phyloP scores from a whole-genome alignment of 2,797 vertebrate genomes.

The Spheniscus humboldti region DNA sequence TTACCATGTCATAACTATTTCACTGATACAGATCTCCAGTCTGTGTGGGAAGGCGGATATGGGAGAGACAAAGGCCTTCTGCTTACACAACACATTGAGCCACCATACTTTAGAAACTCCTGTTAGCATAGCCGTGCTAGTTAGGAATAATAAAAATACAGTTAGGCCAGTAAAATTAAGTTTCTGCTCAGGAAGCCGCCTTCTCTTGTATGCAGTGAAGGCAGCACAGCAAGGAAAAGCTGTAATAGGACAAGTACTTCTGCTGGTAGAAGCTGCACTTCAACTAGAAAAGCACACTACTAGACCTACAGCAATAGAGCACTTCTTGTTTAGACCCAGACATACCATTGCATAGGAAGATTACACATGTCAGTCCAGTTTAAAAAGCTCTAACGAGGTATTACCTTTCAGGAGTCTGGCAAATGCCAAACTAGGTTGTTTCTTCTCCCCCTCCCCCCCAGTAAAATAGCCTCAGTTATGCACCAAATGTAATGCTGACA shows the following conservation, averaged over 20 bases:
- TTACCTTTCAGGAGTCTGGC: neutral
- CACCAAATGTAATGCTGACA: neutral
- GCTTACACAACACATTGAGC: constrained; percentile 19
- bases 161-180: neutral
- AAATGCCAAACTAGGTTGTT: neutral
- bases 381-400: neutral
- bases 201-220: neutral
- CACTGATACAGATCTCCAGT: constrained; percentile 4
- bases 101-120: neutral
- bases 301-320: neutral
- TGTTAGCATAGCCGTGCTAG: neutral
- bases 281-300: neutral
- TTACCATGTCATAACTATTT: neutral
- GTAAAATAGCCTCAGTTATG: neutral
- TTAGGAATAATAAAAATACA: neutral
- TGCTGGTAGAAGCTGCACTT: neutral
- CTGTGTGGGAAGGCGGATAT: neutral
- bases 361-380: neutral
- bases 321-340: neutral
- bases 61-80: constrained; percentile 9
- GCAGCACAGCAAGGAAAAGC: neutral
- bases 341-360: neutral
- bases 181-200: neutral
- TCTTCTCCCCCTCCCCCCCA: neutral
- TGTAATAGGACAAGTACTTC: neutral